Conservation (phyloP, 2,888 invertebrate genomes). For the Oligia fasciuncula region DNA sequence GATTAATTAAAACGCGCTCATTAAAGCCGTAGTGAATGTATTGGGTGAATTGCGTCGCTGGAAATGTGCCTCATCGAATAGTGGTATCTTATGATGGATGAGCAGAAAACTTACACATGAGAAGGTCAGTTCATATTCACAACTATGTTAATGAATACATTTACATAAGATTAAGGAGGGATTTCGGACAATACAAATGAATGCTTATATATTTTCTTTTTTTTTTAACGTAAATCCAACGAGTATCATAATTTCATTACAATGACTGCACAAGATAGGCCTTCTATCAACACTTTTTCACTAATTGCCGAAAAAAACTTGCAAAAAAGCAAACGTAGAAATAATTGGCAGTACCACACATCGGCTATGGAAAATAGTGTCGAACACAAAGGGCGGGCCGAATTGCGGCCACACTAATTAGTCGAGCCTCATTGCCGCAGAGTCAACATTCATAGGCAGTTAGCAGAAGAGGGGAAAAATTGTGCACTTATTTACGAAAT, state of each 20-base stretch:
- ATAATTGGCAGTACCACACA: slow-evolving; percentile 18
- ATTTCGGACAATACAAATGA: not conserved
- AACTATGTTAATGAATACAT: not conserved
- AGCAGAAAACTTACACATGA: not conserved
- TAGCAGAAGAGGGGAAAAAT: slow-evolving; percentile 25
- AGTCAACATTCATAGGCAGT: slow-evolving; percentile 28
- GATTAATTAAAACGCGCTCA: slow-evolving; percentile 61
- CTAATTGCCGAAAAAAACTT: slow-evolving; percentile 12
- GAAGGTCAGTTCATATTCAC: not conserved
- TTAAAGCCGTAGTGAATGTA: slow-evolving; percentile 37
- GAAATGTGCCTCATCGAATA: not conserved
- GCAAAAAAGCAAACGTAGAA: slow-evolving; percentile 7
- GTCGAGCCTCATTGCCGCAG: slow-evolving; percentile 23
- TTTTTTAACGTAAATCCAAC: not conserved
- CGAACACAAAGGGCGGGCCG: slow-evolving; percentile 18
- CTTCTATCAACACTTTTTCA: not conserved
- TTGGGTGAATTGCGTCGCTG: slow-evolving; percentile 18
- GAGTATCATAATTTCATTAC: not conserved
- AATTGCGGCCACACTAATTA: slow-evolving; percentile 31
- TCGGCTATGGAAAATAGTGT: slow-evolving; percentile 14
- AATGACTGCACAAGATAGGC: not conserved
- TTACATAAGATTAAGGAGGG: not conserved
- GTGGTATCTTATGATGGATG: not conserved
- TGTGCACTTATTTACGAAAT: slow-evolving; percentile 27
- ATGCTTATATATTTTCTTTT: not conserved